Base-by-base conservation (phyloP, 2,888 invertebrate genomes). In the Tridacna crocea region DNA sequence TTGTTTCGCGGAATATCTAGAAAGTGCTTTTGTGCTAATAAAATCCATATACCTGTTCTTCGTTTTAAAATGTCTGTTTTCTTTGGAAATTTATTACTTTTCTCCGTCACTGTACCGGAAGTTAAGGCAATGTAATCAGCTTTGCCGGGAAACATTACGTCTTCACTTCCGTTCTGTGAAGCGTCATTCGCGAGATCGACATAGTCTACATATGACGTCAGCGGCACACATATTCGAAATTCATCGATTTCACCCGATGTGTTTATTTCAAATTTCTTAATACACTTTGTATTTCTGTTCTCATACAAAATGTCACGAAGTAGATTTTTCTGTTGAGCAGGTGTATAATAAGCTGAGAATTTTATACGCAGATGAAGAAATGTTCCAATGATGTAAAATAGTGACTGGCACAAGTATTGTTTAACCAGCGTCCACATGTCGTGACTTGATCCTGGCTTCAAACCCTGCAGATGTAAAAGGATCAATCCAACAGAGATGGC, bases 51-150 rank as follows among this genome's bases (percentile, higher is more conserved):
- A 0, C 75, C 86, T 26, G 72, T 70, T n/a, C 58, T 68, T 11
- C 66, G 61, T 73, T 61, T 47, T 47, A 86, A 13, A 55, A 81
- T 47, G 0, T 60, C 68, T 13, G 65, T 19, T 46, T 73, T 80
- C 74, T 85, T 88, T 26, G 88, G 87, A 68, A 85, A 85, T 26
- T 66, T 75, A 58, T 88, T 85, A 26, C 82, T 80, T 60, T 77
- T 77, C 11, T 85, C 86, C 36, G 82, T 74, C 15, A 85, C 80
- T 26, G 88, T 87, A 22, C 88, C 88, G 12, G 88, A 87, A n/a
- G 88, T 84, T 11, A 75, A 26, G 0, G 83, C 82, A 17, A 85
- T 79, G 77, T 82, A 87, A 72, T 85, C 83, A 22, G 82, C 75
- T 26, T 79, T 68, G 68, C 83, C 88, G 10, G 82, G 81, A 79